Evolutionary conservation across 1,140 invertebrate genomes (phyloP), one percentile per base, ranked within the genome.

Genomic region (Ceratosolen fusciceps): DNA sequence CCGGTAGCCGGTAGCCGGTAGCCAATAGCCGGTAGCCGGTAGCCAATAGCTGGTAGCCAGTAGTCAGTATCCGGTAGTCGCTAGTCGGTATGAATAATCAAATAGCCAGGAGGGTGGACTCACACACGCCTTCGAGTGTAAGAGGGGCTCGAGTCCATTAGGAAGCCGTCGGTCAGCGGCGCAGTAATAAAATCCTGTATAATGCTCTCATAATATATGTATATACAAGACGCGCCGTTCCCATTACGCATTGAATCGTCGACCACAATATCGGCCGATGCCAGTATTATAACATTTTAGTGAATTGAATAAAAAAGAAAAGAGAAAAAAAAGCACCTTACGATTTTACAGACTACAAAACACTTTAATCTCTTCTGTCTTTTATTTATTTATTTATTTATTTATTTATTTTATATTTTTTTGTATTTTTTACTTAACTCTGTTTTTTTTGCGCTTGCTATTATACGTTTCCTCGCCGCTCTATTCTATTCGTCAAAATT

Each of bases 81-180:
- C n/a, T n/a, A n/a, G 75, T 65, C 43, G 10, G 34, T 79, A 79
- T 79, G 77, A 79, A 79, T 79, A 79, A 79, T 79, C 77, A 67
- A 79, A 72, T 72, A 54, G 39, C 24, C 67, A 62, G 2, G 77
- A 73, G 70, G 77, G 70, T 73, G 60, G 70, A 79, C 67, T 79
- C 21, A 60, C 73, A 65, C 58, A 71, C 58, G 77, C 77, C 47
- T 67, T 79, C 70, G 70, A 67, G 58, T 79, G 77, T 73, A 79
- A 67, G 70, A 79, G 77, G 70, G 70, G 70, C 70, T 73, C 70
- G 77, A 79, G 77, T 79, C 70, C 70, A 79, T 79, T 79, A 79
- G 43, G 73, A 73, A 31, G 29, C 74, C 26, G 67, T 31, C 76
- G 67, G 7, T 39, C 49, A 39, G 39, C 19, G n/a, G 24, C 43